Conservation (phyloP, 2,888 invertebrate genomes). For the Eupithecia pulchellata region DNA sequence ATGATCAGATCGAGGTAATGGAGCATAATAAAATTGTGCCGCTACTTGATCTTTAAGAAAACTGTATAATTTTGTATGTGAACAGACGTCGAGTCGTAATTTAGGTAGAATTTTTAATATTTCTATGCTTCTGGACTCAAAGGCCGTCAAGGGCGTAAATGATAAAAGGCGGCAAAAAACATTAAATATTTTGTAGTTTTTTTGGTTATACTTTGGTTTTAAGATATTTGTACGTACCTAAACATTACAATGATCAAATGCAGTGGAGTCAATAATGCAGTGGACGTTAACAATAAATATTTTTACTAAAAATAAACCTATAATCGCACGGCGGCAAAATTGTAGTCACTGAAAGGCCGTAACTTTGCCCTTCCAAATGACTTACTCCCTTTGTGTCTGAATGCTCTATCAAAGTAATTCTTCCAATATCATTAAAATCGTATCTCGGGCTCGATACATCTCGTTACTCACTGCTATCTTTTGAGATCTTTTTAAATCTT, state of each 20-base stretch:
- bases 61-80: neutral
- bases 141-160: too few relatives aligned
- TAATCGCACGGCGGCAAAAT: neutral
- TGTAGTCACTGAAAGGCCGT: neutral
- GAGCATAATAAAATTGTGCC: constrained; percentile 8
- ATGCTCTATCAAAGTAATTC: constrained; percentile 23
- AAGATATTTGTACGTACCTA: neutral
- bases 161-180: too few relatives aligned
- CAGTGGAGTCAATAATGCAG: too few relatives aligned
- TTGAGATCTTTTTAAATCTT: constrained; percentile 54
- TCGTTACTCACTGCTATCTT: constrained; percentile 41
- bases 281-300: neutral
- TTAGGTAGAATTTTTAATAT: neutral
- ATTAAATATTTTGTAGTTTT: too few relatives aligned
- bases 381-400: constrained; percentile 12
- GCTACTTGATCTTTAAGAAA: constrained; percentile 7
- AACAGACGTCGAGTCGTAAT: neutral
- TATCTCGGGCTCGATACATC: constrained; percentile 32
- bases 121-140: too few relatives aligned
- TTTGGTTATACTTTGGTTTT: too few relatives aligned
- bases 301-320: neutral
- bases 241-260: neutral
- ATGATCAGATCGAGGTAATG: constrained; percentile 15
- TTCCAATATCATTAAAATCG: constrained; percentile 32
- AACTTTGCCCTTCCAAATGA: constrained; percentile 1